Evolutionary conservation across 23 tunicate genomes (phyloP), one percentile per base, ranked within the genome.

Genomic region (Diplosoma virens): DNA sequence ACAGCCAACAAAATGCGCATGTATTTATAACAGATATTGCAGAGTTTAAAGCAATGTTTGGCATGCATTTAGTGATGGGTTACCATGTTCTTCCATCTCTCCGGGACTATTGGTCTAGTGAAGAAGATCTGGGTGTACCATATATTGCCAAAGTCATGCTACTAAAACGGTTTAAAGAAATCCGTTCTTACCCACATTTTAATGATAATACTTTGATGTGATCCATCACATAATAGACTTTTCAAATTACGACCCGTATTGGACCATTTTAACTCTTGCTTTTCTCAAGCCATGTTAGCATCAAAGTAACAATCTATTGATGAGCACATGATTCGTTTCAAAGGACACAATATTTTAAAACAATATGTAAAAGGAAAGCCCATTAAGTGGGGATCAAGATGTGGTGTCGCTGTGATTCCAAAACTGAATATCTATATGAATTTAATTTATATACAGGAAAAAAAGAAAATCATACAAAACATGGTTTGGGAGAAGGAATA

Each of bases 1-100:
- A 67, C 27, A 67, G 74, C 30, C 74, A 67, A 23, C 74, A 67
- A 67, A 67, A 67, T 7, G 74, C 26, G 2, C 74, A 67, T 67
- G 52, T 37, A 34, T 67, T 67, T 67, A 17, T 52, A 17, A 67
- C 74, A 7, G n/a, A 23, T 17, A 16, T 67, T 2, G 52, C 35
- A 14, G 74, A 67, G 24, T 34, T 35, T 25, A 18, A 35, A 34
- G 74, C 74, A 67, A 34, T 67, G 35, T 67, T 67, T 34, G 74
- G 74, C 2, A 35, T 67, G 52, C 50, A 67, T 18, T 16, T 67
- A 2, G 27, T 67, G 3, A 67, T 67, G 74, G 74, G 74, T 24
- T 67, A 67, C 26, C 74, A 67, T 27, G 7, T 3, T 26, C 52
- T 67, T 35, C 74, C 74, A 67, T 17, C 25, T 22, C 35, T 67